A percentile compares a stretch with the other conserved stretches of the same genome.
phyloP scores from a whole-genome alignment of 2,888 invertebrate species.

The Melanchra persicariae region DNA sequence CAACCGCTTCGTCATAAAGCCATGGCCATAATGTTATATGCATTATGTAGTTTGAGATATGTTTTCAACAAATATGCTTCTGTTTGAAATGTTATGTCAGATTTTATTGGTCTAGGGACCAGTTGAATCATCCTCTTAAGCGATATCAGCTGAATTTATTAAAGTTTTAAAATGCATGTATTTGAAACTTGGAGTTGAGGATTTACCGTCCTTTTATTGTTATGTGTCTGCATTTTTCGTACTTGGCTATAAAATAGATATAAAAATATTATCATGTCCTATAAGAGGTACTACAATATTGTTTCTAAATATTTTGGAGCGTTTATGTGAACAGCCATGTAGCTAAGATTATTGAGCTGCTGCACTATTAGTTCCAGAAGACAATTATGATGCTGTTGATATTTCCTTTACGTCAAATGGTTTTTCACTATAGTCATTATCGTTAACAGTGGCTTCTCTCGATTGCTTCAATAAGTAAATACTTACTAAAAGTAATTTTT shows the following conservation, averaged over 20 bases:
- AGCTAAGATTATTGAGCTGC: not conserved
- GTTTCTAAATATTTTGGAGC: not conserved
- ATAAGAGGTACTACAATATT: not conserved
- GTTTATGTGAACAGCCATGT: not conserved
- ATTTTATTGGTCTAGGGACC: slow-evolving; percentile 43
- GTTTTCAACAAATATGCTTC: slow-evolving; percentile 17
- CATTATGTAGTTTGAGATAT: slow-evolving; percentile 40
- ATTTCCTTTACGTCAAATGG: no score
- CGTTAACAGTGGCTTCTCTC: no score
- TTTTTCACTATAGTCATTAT: no score
- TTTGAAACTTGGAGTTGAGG: slow-evolving; percentile 4
- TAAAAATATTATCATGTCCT: slow-evolving; percentile 22
- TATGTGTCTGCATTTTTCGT: slow-evolving; percentile 20
- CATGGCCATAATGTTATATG: slow-evolving; percentile 21
- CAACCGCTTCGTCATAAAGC: slow-evolving; percentile 31
- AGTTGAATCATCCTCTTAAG: not conserved
- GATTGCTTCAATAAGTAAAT: no score
- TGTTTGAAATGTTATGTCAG: slow-evolving; percentile 5
- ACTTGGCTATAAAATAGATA: slow-evolving; percentile 17
- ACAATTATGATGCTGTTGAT: no score
- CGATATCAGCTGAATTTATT: slow-evolving; percentile 15
- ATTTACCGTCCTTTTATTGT: slow-evolving; percentile 22
- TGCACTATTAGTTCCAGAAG: not conserved
- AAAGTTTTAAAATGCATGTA: slow-evolving; percentile 19
- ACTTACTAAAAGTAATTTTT: no score